These are phyloP conservation scores for Atherinosoma microstoma DNA, from an alignment of 2,797 vertebrate genomes.

Conservation along the genomic window DNA sequence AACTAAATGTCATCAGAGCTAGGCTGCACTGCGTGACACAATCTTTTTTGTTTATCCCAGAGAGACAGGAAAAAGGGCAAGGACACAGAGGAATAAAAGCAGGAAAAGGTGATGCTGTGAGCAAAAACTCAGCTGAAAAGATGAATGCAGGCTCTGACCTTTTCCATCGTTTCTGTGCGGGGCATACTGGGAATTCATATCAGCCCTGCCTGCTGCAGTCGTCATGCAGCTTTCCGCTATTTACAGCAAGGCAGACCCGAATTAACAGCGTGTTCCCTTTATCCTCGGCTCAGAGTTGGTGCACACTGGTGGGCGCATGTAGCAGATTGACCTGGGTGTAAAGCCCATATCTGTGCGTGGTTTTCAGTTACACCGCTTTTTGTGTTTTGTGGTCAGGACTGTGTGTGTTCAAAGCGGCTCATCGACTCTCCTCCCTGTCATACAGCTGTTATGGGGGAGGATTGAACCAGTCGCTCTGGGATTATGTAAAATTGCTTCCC, in stretches of 20 bases:
- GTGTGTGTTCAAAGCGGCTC: slow-evolving; percentile 22
- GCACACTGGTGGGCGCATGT: background rate
- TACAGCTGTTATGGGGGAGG: slow-evolving; percentile 45
- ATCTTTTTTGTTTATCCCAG: slow-evolving; percentile 49
- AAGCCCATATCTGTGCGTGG: slow-evolving; percentile 20
- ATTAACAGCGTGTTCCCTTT: slow-evolving; percentile 48
- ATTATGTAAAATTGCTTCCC: slow-evolving; percentile 42
- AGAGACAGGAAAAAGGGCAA: slow-evolving; percentile 51
- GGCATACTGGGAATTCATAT: slow-evolving; percentile 62
- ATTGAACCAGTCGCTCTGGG: slow-evolving; percentile 38
- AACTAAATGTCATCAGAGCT: slow-evolving; percentile 62
- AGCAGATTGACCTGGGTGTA: slow-evolving; percentile 33
- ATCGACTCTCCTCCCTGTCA: slow-evolving; percentile 23
- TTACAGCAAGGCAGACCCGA: slow-evolving; percentile 46
- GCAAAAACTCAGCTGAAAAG: slow-evolving; percentile 56
- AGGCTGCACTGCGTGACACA: slow-evolving; percentile 37
- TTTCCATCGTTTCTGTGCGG: slow-evolving; percentile 55
- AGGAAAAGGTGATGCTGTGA: slow-evolving; percentile 59
- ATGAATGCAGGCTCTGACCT: slow-evolving; percentile 70
- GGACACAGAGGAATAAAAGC: slow-evolving; percentile 51
- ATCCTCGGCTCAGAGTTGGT: slow-evolving; percentile 18
- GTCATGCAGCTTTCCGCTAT: slow-evolving; percentile 21
- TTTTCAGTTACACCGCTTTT: slow-evolving; percentile 18
- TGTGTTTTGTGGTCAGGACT: slow-evolving; percentile 17
- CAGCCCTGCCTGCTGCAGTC: slow-evolving; percentile 41